These are phyloP conservation scores for Cabera pusaria DNA, from an alignment of 2,888 invertebrate species.

Conservation along the genomic window DNA sequence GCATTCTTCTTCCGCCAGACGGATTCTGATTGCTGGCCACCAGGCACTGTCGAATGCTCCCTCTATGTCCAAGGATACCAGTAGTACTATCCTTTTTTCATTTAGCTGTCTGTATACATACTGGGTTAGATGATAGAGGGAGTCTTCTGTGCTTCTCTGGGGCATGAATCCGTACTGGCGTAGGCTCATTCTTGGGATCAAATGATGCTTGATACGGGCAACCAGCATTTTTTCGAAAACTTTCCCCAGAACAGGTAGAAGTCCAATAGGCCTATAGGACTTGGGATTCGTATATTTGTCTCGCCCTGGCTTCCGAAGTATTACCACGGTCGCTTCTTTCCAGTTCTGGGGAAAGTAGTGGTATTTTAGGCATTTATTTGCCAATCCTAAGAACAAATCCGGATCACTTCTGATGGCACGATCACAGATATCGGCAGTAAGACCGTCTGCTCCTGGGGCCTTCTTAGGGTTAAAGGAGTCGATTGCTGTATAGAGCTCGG, in stretches of 20 bases:
- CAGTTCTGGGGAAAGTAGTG: not conserved
- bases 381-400: constrained; percentile 1
- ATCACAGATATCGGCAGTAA: too few species aligned
- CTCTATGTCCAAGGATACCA: not conserved
- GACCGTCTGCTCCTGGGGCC: too few species aligned
- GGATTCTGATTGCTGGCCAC: not conserved
- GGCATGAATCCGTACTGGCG: too few species aligned
- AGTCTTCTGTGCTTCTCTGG: too few species aligned
- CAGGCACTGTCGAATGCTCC: too few species aligned
- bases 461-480: constrained; percentile 15
- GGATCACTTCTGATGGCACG: too few species aligned
- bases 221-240: constrained; percentile 13
- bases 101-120: not conserved
- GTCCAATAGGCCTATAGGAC: constrained; percentile 9
- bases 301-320: constrained; percentile 8
- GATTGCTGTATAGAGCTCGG: too few species aligned
- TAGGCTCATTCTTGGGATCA: constrained; percentile 2
- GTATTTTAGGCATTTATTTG: not conserved
- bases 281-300: constrained; percentile 5
- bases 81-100: not conserved
- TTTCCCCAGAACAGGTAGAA: not conserved
- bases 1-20: constrained; percentile 1
- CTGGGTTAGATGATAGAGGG: not conserved
- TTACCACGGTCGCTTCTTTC: not conserved
- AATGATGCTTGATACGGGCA: constrained; percentile 5